Conservation (phyloP, 2,113 vertebrate genomes). For the Syngnathoides biaculeatus region DNA sequence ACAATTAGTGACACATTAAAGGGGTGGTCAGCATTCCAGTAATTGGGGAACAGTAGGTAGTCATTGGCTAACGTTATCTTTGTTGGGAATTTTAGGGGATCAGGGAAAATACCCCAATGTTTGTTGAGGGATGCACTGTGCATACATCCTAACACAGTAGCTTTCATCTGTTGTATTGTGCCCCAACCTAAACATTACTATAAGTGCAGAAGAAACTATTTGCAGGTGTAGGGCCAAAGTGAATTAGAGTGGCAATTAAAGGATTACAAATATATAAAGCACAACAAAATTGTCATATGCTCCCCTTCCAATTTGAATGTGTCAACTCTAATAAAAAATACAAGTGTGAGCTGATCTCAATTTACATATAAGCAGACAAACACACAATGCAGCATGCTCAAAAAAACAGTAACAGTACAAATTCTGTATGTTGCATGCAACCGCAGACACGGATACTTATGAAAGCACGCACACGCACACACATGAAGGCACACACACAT, state of each 20-base stretch:
- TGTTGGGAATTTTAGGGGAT: not conserved
- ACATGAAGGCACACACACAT: conserved; percentile 18
- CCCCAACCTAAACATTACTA: not conserved
- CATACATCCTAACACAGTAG: too few relatives aligned
- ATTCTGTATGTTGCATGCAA: not conserved
- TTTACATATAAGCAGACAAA: not conserved
- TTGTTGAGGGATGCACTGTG: too few relatives aligned
- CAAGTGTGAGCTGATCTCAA: not conserved
- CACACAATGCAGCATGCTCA: conserved; percentile 3
- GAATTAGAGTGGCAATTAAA: not conserved
- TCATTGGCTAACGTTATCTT: not conserved
- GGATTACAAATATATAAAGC: not conserved
- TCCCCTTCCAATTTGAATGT: not conserved
- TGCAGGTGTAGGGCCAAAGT: not conserved
- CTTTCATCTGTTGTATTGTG: not conserved
- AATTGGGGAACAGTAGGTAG: not conserved
- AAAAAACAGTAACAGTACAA: not conserved
- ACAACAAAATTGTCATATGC: not conserved
- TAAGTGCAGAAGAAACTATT: not conserved
- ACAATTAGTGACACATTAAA: not conserved
- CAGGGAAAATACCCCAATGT: too few relatives aligned
- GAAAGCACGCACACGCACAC: conserved; percentile 20
- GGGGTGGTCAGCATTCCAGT: not conserved
- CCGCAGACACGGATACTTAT: not conserved
- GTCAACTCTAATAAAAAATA: not conserved